phyloP scores from a whole-genome alignment of 2,888 invertebrate species.

The Mesorhabditis belari region DNA sequence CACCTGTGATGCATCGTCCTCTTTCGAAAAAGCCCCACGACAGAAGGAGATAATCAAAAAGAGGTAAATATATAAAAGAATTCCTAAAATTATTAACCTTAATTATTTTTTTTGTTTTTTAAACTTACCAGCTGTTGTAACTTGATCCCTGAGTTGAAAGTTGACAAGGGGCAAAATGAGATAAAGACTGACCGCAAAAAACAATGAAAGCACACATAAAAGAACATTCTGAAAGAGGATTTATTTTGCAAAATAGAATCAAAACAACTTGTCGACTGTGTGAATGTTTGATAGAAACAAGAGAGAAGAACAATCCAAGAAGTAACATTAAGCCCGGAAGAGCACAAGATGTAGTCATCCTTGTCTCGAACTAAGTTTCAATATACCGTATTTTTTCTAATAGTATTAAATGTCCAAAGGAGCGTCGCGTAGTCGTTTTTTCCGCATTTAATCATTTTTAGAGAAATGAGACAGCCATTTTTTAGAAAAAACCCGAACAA shows the following conservation, averaged over 20 bases:
- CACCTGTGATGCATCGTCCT: constrained; percentile 1
- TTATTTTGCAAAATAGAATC: constrained; percentile 18
- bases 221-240: neutral
- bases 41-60: constrained; percentile 8
- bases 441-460: too few relatives aligned
- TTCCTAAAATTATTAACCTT: constrained; percentile 8
- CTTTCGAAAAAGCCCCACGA: constrained; percentile 4
- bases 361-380: constrained; percentile 10
- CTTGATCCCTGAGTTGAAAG: constrained; percentile 18
- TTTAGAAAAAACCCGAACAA: too few relatives aligned
- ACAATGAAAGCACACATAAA: constrained; percentile 16
- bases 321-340: constrained; percentile 17
- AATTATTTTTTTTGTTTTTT: neutral
- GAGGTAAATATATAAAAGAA: constrained; percentile 18
- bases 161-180: constrained; percentile 20
- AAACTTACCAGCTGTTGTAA: constrained; percentile 20
- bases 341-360: constrained; percentile 18
- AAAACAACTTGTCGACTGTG: constrained; percentile 29
- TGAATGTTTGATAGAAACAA: constrained; percentile 17
- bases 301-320: constrained; percentile 22
- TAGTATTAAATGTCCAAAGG: too few relatives aligned
- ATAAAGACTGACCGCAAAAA: constrained; percentile 19
- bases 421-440: too few relatives aligned
- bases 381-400: too few relatives aligned
- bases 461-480: too few relatives aligned